Conservation (phyloP, 2,797 vertebrate genomes). For the Scolopax bukidnonensis region DNA sequence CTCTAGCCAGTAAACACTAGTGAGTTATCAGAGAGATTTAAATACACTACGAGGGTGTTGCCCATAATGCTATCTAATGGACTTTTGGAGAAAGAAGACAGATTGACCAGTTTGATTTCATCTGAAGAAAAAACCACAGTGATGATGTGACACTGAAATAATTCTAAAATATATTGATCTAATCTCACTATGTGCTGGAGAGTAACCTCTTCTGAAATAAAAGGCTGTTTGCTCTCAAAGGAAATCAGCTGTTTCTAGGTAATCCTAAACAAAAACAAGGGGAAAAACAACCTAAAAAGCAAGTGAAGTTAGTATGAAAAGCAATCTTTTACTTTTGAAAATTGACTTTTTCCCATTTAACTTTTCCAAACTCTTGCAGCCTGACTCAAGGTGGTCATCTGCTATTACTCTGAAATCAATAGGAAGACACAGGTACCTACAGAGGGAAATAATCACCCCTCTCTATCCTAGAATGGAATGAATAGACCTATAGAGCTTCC, state of each 20-base stretch:
- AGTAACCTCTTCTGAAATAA: background rate
- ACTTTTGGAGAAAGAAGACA: background rate
- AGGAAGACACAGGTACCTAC: background rate
- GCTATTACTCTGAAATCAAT: background rate
- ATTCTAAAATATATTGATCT: background rate
- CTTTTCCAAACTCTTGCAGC: background rate
- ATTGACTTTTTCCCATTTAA: background rate
- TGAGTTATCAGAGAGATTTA: background rate
- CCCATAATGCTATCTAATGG: background rate
- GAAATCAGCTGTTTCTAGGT: background rate
- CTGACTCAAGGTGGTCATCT: background rate
- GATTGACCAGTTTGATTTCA: background rate
- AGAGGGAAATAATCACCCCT: background rate
- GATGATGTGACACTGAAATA: background rate
- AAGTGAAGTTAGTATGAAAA: background rate
- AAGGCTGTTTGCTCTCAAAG: background rate
- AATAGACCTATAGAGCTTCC: background rate
- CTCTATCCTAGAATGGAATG: background rate
- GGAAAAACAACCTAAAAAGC: background rate
- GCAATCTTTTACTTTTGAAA: background rate
- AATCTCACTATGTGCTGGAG: background rate
- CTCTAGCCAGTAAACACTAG: background rate
- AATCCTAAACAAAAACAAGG: background rate
- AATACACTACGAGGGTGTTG: background rate
- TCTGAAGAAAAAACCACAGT: background rate